Base-by-base conservation (phyloP, 2,797 vertebrate genomes). In the Meriones psammophilus region DNA sequence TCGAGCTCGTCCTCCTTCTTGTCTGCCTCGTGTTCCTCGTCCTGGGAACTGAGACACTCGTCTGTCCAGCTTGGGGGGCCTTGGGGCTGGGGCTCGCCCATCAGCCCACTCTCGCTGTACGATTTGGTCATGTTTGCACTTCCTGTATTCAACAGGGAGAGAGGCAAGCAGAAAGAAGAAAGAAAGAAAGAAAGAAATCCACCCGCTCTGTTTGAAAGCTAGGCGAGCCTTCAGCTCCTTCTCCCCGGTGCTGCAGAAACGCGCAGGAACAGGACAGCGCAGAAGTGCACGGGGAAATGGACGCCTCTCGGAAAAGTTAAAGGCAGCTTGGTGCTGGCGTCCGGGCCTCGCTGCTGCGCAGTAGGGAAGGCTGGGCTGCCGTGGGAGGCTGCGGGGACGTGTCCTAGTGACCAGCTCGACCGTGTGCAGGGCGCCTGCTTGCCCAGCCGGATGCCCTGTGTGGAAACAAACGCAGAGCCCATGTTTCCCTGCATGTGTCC, bases 91-190 rank as follows among this genome's bases (percentile, higher is more conserved):
- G 99, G 97, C 95, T 99, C 98, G 13, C 98, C 98, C 98, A 99
- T 98, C 96, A 98, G 97, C 93, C 98, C 98, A 64, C 98, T 99
- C 97, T 99, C 99, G 66, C 98, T 99, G 98, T 99, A 99, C 5
- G 99, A 99, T 98, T 99, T 99, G 96, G 99, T 99, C 99, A 99
- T 99, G 85, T 98, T 98, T 99, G 97, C 91, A 98, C 97, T 94
- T 92, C 97, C 98, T 99, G 95, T 94, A 93, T 85, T 3, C 96
- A 98, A 98, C 88, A 96, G 97, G 97, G 96, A 73, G 50, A 87
- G 92, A 97, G 68, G 62, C 91, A 95, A 96, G 88, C 56, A 96
- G 93, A 91, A 77, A 95, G 92, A 33, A 89, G 71, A 89, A n/a
- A 73, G 68, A 84, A 8, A 73, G 68, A 84, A 8, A 85, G 39